phyloP scores from a whole-genome alignment of 2,113 vertebrate species.

The Hydrochoerus hydrochaeris region DNA sequence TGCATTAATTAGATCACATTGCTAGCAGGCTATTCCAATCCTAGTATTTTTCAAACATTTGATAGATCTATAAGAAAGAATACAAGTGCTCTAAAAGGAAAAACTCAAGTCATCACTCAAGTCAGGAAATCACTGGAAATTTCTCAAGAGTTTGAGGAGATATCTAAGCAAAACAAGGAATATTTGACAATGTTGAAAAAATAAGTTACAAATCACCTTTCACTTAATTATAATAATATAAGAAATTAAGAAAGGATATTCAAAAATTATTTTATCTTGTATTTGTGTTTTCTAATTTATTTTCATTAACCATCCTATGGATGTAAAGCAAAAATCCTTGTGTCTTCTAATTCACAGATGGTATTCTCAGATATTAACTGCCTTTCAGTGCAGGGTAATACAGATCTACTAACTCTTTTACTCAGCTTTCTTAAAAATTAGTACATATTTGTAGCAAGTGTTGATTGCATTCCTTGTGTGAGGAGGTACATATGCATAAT shows the following conservation, averaged over 20 bases:
- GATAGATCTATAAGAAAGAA: neutral
- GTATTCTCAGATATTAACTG: neutral
- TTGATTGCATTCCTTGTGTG: neutral
- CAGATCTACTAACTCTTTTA: neutral
- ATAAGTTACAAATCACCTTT: neutral
- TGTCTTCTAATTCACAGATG: neutral
- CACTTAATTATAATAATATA: neutral
- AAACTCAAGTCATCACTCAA: neutral
- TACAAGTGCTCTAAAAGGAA: neutral
- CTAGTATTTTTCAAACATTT: constrained; percentile 5
- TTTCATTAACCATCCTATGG: neutral
- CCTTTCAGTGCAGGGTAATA: neutral
- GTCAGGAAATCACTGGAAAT: neutral
- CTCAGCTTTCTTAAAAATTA: neutral
- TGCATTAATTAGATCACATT: neutral
- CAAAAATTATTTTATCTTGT: neutral
- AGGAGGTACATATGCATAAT: neutral
- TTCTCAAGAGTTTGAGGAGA: neutral
- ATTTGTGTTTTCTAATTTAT: neutral
- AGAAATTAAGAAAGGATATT: neutral
- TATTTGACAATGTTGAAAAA: neutral
- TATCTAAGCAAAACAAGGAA: neutral
- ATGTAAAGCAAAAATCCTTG: neutral
- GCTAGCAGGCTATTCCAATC: neutral
- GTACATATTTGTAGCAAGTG: neutral